Evolutionary conservation across 1,140 invertebrate genomes (phyloP), one percentile per base, ranked within the genome.

Genomic region (Megalopta genalis): DNA sequence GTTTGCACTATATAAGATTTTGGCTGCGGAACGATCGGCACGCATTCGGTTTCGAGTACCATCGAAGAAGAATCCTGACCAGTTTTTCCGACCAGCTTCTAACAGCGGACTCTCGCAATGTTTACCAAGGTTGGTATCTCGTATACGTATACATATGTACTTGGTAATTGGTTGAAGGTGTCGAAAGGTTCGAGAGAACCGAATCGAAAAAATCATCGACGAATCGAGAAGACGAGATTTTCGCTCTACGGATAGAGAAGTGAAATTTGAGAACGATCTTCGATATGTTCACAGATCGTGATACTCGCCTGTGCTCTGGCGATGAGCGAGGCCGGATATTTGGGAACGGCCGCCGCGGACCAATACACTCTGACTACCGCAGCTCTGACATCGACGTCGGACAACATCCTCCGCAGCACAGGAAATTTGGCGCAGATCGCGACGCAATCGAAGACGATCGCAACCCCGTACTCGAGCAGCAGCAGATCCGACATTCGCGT

Each of bases 401-500:
- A 94, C 64, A 95, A 96, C 88, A 95, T 95, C 60, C 88, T 94
- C 32, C 91, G 95, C 37, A 94, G 94, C 78, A 93, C 93, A 0
- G 95, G 94, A 72, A 96, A 96, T 88, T 89, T 96, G 32, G 94
- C 94, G 25, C 92, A 95, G 89, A 93, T 96, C 27, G 95, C 95
- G 3, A 94, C 94, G 46, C 94, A 95, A 84, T 93, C 93, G 0
- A 96, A 95, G 84, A 94, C 94, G 63, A 94, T 96, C 68, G 94
- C 95, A 82, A 96, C 95, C 2, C 95, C 95, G 5, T 96, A 94
- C 92, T 95, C 95, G 32, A 95, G 94, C 86, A 94, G 94, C 46
- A 94, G 94, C 86, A 95, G 95, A 85, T 90, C 94, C 39, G 95
- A 95, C 82, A 93, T 95, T 7, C 93, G 95, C 46, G 94, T 95